These are phyloP conservation scores for Melanophora roralis DNA, from an alignment of 2,888 invertebrate genomes.

Conservation along the genomic window DNA sequence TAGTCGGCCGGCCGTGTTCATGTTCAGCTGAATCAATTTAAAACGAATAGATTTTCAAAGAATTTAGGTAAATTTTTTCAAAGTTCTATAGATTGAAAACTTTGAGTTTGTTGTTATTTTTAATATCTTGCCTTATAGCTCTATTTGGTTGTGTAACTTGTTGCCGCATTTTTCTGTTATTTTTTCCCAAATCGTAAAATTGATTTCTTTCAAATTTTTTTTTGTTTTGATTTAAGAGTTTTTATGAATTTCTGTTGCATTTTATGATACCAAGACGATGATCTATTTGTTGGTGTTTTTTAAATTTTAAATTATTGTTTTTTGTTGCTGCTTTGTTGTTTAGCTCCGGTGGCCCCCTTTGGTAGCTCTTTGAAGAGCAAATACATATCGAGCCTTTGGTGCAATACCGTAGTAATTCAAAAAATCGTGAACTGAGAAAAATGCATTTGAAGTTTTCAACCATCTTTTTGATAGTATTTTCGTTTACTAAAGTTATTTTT, in stretches of 20 bases:
- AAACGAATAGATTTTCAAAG: constrained; percentile 16
- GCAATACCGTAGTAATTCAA: too few relatives aligned
- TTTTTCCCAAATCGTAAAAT: constrained; percentile 52
- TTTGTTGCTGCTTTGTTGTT: constrained; percentile 3
- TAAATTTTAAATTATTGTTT: constrained; percentile 14
- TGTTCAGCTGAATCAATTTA: constrained; percentile 34
- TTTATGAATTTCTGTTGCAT: constrained; percentile 10
- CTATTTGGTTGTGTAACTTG: constrained; percentile 52
- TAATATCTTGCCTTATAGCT: constrained; percentile 65
- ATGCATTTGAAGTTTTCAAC: too few relatives aligned
- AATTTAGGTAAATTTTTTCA: constrained; percentile 5
- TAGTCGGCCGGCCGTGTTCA: not conserved
- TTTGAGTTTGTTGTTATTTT: too few relatives aligned
- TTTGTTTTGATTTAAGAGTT: constrained; percentile 43
- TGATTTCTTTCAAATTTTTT: constrained; percentile 42
- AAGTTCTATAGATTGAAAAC: too few relatives aligned
- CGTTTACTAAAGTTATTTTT: too few relatives aligned
- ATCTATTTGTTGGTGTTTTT: constrained; percentile 31
- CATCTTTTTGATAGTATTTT: too few relatives aligned
- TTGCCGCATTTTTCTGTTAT: constrained; percentile 28
- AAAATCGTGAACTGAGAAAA: too few relatives aligned
- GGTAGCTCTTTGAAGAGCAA: constrained; percentile 33
- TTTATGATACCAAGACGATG: not conserved
- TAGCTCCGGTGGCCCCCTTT: constrained; percentile 21
- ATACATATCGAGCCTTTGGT: too few relatives aligned